Percentiles rank a stretch among this genome's conserved stretches.
These are phyloP conservation scores for Cybosia mesomella DNA, from an alignment of 2,888 invertebrate genomes.

Conservation along the genomic window DNA sequence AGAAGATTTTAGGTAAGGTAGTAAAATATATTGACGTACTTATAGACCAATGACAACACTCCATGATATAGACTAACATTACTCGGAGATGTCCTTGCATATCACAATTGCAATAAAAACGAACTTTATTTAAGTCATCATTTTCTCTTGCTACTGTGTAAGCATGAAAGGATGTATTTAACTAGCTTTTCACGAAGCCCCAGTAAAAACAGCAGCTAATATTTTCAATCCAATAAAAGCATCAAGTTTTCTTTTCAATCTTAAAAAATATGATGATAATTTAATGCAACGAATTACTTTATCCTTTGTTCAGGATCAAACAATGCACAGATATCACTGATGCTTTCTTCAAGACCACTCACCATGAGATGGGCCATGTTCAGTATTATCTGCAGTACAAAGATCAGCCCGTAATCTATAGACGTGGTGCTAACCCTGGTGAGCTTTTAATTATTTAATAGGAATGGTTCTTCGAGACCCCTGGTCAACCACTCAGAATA, in stretches of 20 bases:
- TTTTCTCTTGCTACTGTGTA: no score
- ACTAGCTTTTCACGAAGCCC: no score
- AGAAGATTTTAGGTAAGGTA: slow-evolving; percentile 91
- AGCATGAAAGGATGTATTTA: no score
- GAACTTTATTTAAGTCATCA: no score
- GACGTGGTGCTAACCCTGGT: slow-evolving; percentile 90
- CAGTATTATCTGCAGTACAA: slow-evolving; percentile 92
- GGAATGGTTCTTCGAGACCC: neutral
- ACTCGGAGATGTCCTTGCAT: neutral
- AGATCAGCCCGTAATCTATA: slow-evolving; percentile 90
- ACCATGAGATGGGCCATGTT: slow-evolving; percentile 94
- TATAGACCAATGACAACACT: no score
- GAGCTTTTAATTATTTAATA: slow-evolving; percentile 21
- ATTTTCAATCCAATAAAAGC: no score
- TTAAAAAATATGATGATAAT: neutral
- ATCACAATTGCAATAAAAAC: no score
- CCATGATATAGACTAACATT: no score
- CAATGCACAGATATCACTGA: slow-evolving; percentile 87
- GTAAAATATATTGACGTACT: slow-evolving; percentile 76
- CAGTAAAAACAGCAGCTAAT: no score
- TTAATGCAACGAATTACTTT: neutral
- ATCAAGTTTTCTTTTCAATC: no score
- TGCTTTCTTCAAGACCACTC: slow-evolving; percentile 88
- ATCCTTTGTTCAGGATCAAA: slow-evolving; percentile 79
- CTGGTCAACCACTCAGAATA: no score